Evolutionary conservation across 2,113 vertebrate genomes (phyloP).

Genomic region (Stictonetta naevosa): DNA sequence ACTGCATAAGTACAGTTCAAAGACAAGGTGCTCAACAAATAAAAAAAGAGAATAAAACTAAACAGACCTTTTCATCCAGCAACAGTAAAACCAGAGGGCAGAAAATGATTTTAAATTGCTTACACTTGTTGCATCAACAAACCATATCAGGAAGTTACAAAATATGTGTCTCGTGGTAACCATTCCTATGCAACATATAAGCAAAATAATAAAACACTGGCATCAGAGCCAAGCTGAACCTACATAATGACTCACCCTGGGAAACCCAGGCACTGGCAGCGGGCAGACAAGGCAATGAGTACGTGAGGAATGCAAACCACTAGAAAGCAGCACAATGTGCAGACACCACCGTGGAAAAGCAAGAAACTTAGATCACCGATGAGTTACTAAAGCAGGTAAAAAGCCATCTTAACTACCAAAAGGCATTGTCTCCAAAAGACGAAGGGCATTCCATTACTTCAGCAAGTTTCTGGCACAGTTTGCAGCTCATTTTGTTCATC

Average conservation of each 20-base stretch:
- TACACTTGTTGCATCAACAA: constrained; percentile 56
- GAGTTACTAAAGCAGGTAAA: neutral
- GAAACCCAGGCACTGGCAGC: neutral
- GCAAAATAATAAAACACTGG: constrained; percentile 29
- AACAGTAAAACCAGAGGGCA: constrained; percentile 63
- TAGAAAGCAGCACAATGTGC: neutral
- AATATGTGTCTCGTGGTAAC: constrained; percentile 64
- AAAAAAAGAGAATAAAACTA: constrained; percentile 61
- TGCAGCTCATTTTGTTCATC: neutral
- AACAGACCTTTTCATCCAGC: constrained; percentile 52
- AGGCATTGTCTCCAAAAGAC: neutral
- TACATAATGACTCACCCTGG: constrained; percentile 43
- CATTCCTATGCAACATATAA: constrained; percentile 33
- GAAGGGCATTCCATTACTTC: neutral
- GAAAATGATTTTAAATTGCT: constrained; percentile 62
- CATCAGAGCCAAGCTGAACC: constrained; percentile 55
- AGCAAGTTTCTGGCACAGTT: neutral
- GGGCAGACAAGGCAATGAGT: neutral
- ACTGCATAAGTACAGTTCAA: neutral
- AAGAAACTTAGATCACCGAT: neutral
- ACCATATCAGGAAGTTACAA: constrained; percentile 39
- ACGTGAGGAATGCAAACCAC: neutral
- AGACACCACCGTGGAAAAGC: neutral
- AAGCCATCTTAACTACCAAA: neutral
- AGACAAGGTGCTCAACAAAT: constrained; percentile 32